Evolutionary conservation across 2,113 vertebrate genomes (phyloP), one percentile per base, ranked within the genome.

Genomic region (Rutilus rutilus): DNA sequence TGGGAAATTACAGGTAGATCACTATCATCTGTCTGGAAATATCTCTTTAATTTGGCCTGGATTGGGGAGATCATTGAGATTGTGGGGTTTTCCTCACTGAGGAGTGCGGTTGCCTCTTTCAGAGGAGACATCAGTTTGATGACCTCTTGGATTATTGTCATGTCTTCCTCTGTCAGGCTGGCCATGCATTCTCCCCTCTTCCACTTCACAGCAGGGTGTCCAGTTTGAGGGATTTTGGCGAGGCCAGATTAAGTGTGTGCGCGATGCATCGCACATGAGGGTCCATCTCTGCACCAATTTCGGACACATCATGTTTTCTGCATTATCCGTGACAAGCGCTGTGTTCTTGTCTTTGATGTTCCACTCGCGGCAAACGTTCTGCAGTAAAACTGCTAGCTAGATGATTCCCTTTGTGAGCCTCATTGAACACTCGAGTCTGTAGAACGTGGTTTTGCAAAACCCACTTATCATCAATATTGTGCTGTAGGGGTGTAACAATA

Each of bases 191-290:
- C 62, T 1, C 62, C 1, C 3, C 62, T 65, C 62, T 65, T 65
- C 54, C 54, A 54, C 75, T 78, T 25, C 75, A 54, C 75, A 78
- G 75, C 75, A 78, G 75, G 75, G 75, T 78, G 75, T 45, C 2
- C 42, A 45, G 42, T 45, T 45, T 45, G 42, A 45, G 42, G 9
- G 42, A 11, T 45, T 45, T 45, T 45, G 10, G 9, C 2, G 42
- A 45, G 42, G 42, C 9, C 42, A 45, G 42, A 45, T 45, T 45
- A 45, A 45, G 42, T 45, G 42, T 45, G 42, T 11, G 42, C 9
- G 42, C 9, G 42, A 45, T 45, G 42, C 42, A 45, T 45, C 42
- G 42, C 42, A 45, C 42, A 45, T 45, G 42, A 8, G 42, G 9
- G 42, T 45, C 30, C 30, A 33, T 33, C 30, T 33, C 30, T 33